Base-by-base conservation (phyloP, 2,113 vertebrate genomes). In the Chauna torquata region DNA sequence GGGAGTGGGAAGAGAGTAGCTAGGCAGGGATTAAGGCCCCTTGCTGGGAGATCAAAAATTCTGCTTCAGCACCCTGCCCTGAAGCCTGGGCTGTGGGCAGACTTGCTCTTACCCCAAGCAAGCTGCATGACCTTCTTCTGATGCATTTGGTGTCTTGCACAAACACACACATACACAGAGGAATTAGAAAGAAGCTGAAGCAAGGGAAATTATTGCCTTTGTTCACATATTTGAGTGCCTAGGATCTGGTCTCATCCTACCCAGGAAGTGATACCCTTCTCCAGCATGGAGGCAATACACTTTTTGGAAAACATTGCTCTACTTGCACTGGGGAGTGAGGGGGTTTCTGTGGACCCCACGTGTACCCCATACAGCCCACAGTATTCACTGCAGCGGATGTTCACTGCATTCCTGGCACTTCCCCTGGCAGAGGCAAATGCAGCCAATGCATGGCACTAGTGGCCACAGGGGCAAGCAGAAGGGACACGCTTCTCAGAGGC, bases 401-500 rank as follows among this genome's bases (percentile, higher is more conserved):
- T 40, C 36, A 64, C 24, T 38, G 38, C 58, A 47, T 36, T 64
- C 20, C 30, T 1, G 0, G 9, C 61, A 40, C n/a, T 76, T 30
- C 27, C n/a, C 25, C n/a, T 1, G 1, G 45, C 55, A 57, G 49
- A n/a, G 52, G 7, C 8, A n/a, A n/a, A 5, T 82, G 23, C 32
- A 76, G 70, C 12, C 1, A 1, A 15, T 44, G 64, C 15, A 24
- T 0, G 1, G 11, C 5, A 9, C 42, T 30, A 54, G 40, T 74
- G 61, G 61, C 45, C 9, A 0, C 11, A 6, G 52, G 19, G 18
- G 6, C 0, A 4, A 68, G 50, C 19, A 84, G 47, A 80, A 9
- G 40, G 54, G 61, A 34, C 3, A 75, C 32, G 4, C 8, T 30
- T 62, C 36, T 36, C 32, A 30, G 65, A 16, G 30, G 25, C n/a